Conservation (phyloP, 2,797 vertebrate species). For the Pelodytes ibericus region DNA sequence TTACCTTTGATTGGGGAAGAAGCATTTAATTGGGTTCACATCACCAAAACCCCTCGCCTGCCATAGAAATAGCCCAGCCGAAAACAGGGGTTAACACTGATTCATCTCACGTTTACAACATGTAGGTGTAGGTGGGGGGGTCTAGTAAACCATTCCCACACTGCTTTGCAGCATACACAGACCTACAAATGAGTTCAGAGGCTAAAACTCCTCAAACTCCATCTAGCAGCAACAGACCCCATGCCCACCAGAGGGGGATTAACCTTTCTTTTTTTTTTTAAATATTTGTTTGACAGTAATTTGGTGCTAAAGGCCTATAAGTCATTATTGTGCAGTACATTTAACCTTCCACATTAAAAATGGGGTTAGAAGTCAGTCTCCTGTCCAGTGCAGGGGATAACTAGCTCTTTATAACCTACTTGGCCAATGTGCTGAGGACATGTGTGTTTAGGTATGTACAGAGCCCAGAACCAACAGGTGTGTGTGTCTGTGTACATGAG, state of each 20-base stretch:
- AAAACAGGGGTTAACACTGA: background rate
- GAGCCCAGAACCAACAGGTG: conserved; percentile 19
- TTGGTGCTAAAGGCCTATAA: conserved; percentile 18
- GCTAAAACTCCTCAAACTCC: conserved; percentile 19
- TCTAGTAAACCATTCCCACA: background rate
- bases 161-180: background rate
- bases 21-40: background rate
- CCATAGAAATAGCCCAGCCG: background rate
- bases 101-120: background rate
- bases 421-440: background rate
- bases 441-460: background rate
- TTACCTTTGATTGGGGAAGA: too few species aligned
- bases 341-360: too few species aligned
- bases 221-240: conserved; percentile 37
- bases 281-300: too few species aligned
- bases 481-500: conserved; percentile 40
- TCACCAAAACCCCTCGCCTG: background rate
- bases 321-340: background rate
- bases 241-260: conserved; percentile 10
- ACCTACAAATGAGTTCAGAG: background rate
- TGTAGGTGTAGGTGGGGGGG: background rate
- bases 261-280: conserved; percentile 29
- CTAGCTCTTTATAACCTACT: too few species aligned
- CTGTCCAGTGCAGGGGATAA: too few species aligned
- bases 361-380: too few species aligned